Evolutionary conservation across 2,113 vertebrate genomes (phyloP).

Genomic region (Coryphaenoides rupestris): DNA sequence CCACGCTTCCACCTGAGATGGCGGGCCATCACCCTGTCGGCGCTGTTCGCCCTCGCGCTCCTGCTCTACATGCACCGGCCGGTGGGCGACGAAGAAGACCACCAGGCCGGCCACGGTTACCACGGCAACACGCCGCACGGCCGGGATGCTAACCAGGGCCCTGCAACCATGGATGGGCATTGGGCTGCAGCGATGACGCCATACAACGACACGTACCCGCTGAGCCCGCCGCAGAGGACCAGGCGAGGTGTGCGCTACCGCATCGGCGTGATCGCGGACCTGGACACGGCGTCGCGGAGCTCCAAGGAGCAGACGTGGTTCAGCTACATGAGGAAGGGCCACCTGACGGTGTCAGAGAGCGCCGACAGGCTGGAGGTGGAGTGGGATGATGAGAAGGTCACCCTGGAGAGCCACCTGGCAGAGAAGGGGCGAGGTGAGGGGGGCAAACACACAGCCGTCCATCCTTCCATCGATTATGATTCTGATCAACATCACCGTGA

Average conservation of each 20-base stretch:
- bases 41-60: conserved; percentile 68
- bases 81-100: conserved; percentile 19
- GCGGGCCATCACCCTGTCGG: conserved; percentile 75
- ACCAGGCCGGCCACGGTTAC: background rate
- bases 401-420: conserved; percentile 83
- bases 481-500: background rate
- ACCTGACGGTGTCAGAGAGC: conserved; percentile 79
- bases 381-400: conserved; percentile 77
- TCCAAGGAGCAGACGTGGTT: conserved; percentile 84
- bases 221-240: conserved; percentile 79
- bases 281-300: conserved; percentile 81
- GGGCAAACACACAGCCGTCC: background rate
- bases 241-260: conserved; percentile 78
- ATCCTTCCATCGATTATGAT: background rate
- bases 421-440: conserved; percentile 84
- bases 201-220: conserved; percentile 89
- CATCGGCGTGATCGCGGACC: conserved; percentile 83
- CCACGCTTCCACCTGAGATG: conserved; percentile 86
- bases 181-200: conserved; percentile 6
- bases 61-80: conserved; percentile 78
- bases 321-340: conserved; percentile 86
- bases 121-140: conserved; percentile 48
- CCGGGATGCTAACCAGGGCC: conserved; percentile 26
- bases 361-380: conserved; percentile 79
- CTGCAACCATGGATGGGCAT: background rate